A percentile compares a stretch with the other conserved stretches of the same genome.
phyloP scores from a whole-genome alignment of 2,113 vertebrate species.

The Tympanuchus pallidicinctus region DNA sequence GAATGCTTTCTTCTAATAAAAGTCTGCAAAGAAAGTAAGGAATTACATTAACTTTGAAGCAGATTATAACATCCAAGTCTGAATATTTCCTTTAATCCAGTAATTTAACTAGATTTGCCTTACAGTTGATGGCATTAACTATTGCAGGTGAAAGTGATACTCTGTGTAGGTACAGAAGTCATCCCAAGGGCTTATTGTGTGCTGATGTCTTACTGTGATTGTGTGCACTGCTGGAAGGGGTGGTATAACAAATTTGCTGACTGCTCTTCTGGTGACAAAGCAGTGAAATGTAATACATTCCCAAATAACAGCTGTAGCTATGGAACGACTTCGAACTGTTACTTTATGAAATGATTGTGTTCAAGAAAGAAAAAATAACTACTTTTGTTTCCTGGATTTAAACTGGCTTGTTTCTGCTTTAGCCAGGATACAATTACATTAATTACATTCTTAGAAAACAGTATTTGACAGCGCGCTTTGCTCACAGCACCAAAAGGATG shows the following conservation, averaged over 20 bases:
- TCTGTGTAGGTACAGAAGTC: background rate
- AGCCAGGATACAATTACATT: background rate
- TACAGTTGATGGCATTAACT: background rate
- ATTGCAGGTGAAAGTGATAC: background rate
- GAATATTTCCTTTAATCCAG: background rate
- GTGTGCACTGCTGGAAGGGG: background rate
- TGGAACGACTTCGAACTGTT: fast-evolving
- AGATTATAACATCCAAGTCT: background rate
- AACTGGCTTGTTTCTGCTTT: background rate
- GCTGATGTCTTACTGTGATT: fast-evolving
- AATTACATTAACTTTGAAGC: background rate
- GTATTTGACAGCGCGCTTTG: background rate
- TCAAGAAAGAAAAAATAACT: background rate
- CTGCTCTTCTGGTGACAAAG: background rate
- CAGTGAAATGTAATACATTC: background rate
- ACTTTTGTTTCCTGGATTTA: background rate
- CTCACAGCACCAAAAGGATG: background rate
- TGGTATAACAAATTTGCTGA: background rate
- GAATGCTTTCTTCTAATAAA: background rate
- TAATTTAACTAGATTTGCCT: background rate
- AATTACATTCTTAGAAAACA: background rate
- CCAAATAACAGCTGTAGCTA: background rate
- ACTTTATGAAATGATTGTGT: background rate
- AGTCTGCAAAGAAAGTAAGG: background rate
- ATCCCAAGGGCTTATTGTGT: background rate